These are phyloP conservation scores for Pristiophorus japonicus DNA, from an alignment of 2,113 vertebrate species.

Conservation along the genomic window DNA sequence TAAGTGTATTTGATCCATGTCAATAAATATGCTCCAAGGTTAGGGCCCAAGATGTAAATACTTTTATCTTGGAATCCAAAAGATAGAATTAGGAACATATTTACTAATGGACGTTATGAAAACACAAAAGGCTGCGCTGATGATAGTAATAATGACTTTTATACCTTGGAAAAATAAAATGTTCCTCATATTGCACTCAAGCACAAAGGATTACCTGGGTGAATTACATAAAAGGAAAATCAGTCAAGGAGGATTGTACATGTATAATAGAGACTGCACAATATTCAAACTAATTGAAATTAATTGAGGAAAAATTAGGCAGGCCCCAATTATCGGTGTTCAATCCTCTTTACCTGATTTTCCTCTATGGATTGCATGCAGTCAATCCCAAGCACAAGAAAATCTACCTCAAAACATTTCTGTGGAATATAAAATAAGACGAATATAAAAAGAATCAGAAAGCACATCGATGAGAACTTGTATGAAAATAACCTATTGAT, in stretches of 20 bases:
- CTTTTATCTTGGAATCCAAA: background rate
- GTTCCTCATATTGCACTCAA: background rate
- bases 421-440: background rate
- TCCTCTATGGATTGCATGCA: background rate
- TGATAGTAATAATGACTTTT: background rate
- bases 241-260: background rate
- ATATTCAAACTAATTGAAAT: background rate
- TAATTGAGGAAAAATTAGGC: background rate
- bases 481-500: background rate
- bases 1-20: slow-evolving; percentile 11
- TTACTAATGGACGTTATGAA: background rate
- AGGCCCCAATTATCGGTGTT: background rate
- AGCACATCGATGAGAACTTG: background rate
- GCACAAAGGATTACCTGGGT: background rate
- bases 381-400: background rate
- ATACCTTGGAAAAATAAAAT: background rate
- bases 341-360: background rate
- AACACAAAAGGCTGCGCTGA: background rate
- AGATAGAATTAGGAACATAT: background rate
- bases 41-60: background rate
- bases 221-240: background rate
- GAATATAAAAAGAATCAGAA: background rate
- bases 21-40: background rate
- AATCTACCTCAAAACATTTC: background rate
- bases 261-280: background rate